Evolutionary conservation across 2,113 vertebrate species (phyloP).

Genomic region (Beaufortia kweichowensis): DNA sequence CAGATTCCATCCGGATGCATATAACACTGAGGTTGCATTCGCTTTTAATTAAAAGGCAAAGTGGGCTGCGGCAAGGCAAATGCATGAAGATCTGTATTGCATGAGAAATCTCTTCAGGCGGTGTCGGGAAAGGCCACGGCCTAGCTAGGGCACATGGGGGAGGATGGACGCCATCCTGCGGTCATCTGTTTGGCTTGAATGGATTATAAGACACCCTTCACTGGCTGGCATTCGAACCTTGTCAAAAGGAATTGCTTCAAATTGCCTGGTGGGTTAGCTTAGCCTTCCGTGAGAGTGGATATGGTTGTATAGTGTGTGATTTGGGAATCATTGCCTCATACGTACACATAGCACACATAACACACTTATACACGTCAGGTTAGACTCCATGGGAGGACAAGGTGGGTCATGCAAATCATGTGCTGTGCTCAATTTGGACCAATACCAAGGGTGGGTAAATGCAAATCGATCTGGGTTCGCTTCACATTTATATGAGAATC

Average conservation of each 20-base stretch:
- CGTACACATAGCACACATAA: neutral
- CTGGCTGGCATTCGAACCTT: slow-evolving; percentile 57
- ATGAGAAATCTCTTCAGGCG: slow-evolving; percentile 8
- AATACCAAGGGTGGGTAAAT: too few species aligned
- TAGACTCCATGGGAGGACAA: too few species aligned
- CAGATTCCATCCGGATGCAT: neutral
- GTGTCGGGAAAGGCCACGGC: neutral
- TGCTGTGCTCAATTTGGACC: too few species aligned
- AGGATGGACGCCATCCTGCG: slow-evolving; percentile 32
- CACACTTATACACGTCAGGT: too few species aligned
- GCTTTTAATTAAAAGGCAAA: slow-evolving; percentile 5
- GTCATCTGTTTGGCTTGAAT: slow-evolving; percentile 51
- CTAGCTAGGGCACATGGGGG: slow-evolving; percentile 42
- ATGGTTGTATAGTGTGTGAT: neutral
- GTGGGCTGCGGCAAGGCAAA: neutral
- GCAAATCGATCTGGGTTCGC: too few species aligned
- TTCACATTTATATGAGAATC: too few species aligned
- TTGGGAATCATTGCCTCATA: neutral
- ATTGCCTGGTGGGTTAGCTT: slow-evolving; percentile 46
- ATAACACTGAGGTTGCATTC: slow-evolving; percentile 3
- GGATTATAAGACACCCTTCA: slow-evolving; percentile 54
- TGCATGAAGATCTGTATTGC: neutral
- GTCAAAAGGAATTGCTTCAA: slow-evolving; percentile 65
- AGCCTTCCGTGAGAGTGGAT: slow-evolving; percentile 5
- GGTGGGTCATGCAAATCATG: too few species aligned